Conservation (phyloP, 2,797 vertebrate species). For the Sebastes umbrosus region DNA sequence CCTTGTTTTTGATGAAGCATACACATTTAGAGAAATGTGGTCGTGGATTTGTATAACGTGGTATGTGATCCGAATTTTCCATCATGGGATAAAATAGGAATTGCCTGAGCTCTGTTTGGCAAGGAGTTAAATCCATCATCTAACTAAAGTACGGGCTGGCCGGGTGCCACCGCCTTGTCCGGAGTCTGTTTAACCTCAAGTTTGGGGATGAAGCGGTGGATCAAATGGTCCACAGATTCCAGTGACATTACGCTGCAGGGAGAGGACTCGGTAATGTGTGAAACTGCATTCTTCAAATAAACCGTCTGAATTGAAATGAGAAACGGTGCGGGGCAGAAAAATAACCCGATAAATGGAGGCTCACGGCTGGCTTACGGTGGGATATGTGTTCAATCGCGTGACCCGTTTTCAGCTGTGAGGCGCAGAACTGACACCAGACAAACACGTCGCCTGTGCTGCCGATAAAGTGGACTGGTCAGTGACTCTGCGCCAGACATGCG, state of each 20-base stretch:
- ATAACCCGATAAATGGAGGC: slow-evolving; percentile 28
- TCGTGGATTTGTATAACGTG: slow-evolving; percentile 63
- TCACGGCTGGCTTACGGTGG: neutral
- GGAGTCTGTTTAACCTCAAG: slow-evolving; percentile 72
- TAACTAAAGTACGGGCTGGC: slow-evolving; percentile 67
- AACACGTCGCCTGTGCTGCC: slow-evolving; percentile 45
- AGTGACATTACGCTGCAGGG: slow-evolving; percentile 40
- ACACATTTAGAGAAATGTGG: slow-evolving; percentile 61
- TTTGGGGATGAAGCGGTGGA: slow-evolving; percentile 46
- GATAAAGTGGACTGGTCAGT: slow-evolving; percentile 56
- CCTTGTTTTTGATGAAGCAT: slow-evolving; percentile 58
- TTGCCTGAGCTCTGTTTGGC: slow-evolving; percentile 68
- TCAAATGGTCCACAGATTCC: slow-evolving; percentile 53
- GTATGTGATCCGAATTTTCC: slow-evolving; percentile 74
- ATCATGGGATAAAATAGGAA: slow-evolving; percentile 72
- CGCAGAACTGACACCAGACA: slow-evolving; percentile 45
- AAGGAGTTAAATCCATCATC: slow-evolving; percentile 71
- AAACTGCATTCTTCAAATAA: slow-evolving; percentile 52
- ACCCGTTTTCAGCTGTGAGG: slow-evolving; percentile 20
- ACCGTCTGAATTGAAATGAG: slow-evolving; percentile 35
- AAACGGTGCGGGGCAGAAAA: slow-evolving; percentile 26
- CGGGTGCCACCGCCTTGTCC: slow-evolving; percentile 60
- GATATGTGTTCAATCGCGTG: slow-evolving; percentile 24
- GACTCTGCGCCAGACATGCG: slow-evolving; percentile 54
- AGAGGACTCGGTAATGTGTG: slow-evolving; percentile 39